These are phyloP conservation scores for Cephus pygmeus DNA, from an alignment of 2,888 invertebrate genomes.

Conservation along the genomic window DNA sequence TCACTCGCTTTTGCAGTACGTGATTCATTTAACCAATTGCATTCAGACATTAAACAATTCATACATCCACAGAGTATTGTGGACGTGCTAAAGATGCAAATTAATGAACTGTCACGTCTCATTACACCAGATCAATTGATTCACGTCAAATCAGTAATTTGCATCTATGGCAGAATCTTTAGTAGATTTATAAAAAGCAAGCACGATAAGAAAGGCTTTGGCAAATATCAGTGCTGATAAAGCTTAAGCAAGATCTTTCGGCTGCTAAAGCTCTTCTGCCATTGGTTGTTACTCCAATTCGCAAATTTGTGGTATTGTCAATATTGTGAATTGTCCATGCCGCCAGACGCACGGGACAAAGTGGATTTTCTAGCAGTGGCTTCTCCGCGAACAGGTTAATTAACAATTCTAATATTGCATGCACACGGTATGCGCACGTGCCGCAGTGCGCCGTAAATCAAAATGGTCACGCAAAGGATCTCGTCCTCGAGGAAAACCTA, in stretches of 20 bases:
- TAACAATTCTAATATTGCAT: slow-evolving; percentile 58
- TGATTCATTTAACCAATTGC: background rate
- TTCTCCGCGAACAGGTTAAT: slow-evolving; percentile 69
- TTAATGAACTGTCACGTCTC: background rate
- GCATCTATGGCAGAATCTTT: background rate
- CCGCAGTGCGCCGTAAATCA: slow-evolving; percentile 43
- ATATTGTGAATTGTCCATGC: slow-evolving; percentile 39
- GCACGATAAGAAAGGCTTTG: background rate
- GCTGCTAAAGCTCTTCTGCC: background rate
- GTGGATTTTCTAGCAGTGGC: slow-evolving; percentile 65
- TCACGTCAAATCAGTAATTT: background rate
- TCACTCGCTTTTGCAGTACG: background rate
- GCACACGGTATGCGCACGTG: slow-evolving; percentile 45
- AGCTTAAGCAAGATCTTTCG: background rate
- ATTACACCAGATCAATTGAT: background rate
- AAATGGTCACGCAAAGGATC: slow-evolving; percentile 34
- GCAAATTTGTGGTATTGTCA: slow-evolving; percentile 19
- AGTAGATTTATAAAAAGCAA: background rate
- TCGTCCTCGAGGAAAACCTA: background rate
- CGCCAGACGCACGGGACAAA: slow-evolving; percentile 68
- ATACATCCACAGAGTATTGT: background rate
- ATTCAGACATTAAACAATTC: background rate
- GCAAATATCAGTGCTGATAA: background rate
- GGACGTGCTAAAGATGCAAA: background rate
- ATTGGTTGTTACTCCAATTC: background rate